These are phyloP conservation scores for Phyllostomus discolor DNA, from an alignment of 2,113 vertebrate species.

Conservation along the genomic window DNA sequence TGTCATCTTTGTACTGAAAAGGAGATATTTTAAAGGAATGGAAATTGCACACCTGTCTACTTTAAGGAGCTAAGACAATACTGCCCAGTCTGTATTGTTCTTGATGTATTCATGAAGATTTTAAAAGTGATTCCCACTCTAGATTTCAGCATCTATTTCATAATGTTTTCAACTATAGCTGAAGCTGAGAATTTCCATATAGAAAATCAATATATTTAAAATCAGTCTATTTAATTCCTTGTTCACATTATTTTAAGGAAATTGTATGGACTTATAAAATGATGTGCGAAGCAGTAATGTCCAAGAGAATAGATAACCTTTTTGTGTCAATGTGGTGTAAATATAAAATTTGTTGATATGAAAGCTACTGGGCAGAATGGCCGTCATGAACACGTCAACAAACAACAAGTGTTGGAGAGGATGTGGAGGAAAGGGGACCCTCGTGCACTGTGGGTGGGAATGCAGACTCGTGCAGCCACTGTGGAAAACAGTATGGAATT, in stretches of 20 bases:
- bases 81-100: neutral
- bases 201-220: neutral
- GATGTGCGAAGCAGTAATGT: neutral
- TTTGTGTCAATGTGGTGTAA: neutral
- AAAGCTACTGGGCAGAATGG: neutral
- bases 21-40: neutral
- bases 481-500: no score
- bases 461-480: no score
- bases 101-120: neutral
- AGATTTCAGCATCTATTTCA: neutral
- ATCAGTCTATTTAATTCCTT: no score
- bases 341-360: neutral
- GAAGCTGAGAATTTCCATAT: neutral
- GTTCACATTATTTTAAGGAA: neutral
- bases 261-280: neutral
- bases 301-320: no score
- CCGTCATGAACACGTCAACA: no score
- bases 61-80: neutral
- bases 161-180: neutral
- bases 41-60: neutral
- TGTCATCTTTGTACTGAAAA: neutral
- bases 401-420: no score
- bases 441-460: no score
- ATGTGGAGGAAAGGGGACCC: no score
- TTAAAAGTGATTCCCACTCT: neutral